phyloP scores from a whole-genome alignment of 2,888 invertebrate genomes.

The Cerastis leucographa region DNA sequence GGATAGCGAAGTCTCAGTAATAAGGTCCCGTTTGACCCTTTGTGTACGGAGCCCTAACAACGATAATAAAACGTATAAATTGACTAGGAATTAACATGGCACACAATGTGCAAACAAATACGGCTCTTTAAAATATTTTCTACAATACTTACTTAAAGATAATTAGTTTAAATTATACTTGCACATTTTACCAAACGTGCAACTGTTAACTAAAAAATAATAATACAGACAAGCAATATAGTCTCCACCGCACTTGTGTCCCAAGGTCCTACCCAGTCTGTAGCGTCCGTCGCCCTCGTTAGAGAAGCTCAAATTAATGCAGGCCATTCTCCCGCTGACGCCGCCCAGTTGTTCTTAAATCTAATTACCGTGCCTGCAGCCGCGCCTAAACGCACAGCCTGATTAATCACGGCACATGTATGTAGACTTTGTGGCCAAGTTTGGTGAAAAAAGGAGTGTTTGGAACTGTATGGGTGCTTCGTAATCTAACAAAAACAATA shows the following conservation, averaged over 20 bases:
- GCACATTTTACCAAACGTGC: not conserved
- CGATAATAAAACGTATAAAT: too few relatives aligned
- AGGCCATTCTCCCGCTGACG: slow-evolving; percentile 89
- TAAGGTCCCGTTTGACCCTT: too few relatives aligned
- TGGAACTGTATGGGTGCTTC: too few relatives aligned
- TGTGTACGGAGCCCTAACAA: too few relatives aligned
- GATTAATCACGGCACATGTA: slow-evolving; percentile 69
- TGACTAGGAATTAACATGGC: too few relatives aligned
- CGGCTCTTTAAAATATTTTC: not conserved
- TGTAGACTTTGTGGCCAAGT: not conserved
- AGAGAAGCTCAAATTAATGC: slow-evolving; percentile 90
- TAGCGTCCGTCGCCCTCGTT: slow-evolving; percentile 89
- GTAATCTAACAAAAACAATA: too few relatives aligned
- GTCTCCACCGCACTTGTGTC: slow-evolving; percentile 69
- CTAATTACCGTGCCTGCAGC: slow-evolving; percentile 87
- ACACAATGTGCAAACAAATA: not conserved
- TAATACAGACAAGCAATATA: slow-evolving; percentile 16
- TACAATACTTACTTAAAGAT: not conserved
- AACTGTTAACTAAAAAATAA: not conserved
- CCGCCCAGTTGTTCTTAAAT: slow-evolving; percentile 90
- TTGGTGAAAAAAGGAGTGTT: not conserved
- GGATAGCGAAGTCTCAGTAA: too few relatives aligned
- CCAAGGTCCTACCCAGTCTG: slow-evolving; percentile 83
- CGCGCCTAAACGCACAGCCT: slow-evolving; percentile 74
- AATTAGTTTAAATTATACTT: not conserved